phyloP scores from a whole-genome alignment of 2,797 vertebrate genomes.

The Sciurus vulgaris region DNA sequence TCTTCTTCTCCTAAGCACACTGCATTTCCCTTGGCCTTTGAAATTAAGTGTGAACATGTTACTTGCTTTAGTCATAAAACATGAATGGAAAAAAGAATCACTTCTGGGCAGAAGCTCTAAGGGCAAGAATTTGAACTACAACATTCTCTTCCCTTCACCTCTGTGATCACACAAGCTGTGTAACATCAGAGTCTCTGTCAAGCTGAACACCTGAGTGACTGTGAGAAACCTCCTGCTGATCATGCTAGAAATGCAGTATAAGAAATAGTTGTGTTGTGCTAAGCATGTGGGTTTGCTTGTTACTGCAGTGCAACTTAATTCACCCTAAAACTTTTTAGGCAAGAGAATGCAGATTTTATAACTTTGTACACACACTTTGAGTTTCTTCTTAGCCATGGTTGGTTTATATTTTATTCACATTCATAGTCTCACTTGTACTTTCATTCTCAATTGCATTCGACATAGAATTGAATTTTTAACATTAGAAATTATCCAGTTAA shows the following conservation, averaged over 20 bases:
- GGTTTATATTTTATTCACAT: background rate
- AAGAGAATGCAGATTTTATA: background rate
- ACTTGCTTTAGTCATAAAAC: background rate
- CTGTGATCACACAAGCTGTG: no score
- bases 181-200: background rate
- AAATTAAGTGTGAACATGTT: background rate
- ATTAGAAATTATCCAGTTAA: background rate
- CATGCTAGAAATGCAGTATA: background rate
- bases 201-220: background rate
- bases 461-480: constrained; percentile 6
- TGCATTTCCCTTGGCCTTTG: background rate
- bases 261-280: background rate
- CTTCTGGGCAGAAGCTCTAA: background rate
- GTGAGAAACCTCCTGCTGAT: background rate
- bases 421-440: background rate
- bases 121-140: background rate
- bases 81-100: background rate
- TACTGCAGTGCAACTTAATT: background rate
- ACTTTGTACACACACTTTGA: background rate
- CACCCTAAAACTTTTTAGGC: background rate
- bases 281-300: background rate
- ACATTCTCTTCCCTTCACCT: background rate
- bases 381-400: background rate
- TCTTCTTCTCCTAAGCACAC: background rate
- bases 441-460: background rate